Evolutionary conservation across 2,888 invertebrate species (phyloP).

Genomic region (Euspilapteryx auroguttella): DNA sequence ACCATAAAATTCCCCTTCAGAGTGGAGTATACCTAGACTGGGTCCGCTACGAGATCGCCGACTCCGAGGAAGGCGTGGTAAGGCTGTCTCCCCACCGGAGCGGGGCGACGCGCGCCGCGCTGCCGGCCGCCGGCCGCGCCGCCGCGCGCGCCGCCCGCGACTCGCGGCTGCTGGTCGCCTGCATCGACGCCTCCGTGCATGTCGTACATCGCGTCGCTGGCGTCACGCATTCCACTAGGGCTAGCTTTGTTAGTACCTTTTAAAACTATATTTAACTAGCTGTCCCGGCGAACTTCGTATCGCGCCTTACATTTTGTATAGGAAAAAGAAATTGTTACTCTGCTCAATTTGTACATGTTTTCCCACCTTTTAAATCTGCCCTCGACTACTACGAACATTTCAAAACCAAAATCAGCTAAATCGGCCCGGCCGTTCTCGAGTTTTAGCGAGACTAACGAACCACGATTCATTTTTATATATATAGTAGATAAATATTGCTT

Average conservation of each 20-base stretch:
- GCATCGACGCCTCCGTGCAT: constrained; percentile 83
- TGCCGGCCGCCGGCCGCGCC: constrained; percentile 65
- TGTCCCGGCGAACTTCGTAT: no score
- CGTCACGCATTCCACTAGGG: constrained; percentile 73
- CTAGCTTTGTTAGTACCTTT: constrained; percentile 76
- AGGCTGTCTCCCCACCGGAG: constrained; percentile 52
- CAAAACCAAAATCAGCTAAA: no score
- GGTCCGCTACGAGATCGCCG: constrained; percentile 71
- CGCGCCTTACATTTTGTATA: no score
- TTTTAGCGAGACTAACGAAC: no score
- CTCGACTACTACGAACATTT: no score
- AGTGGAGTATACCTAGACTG: constrained; percentile 59
- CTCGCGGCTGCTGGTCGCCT: constrained; percentile 76
- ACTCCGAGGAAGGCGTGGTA: constrained; percentile 61
- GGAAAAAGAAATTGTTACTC: no score
- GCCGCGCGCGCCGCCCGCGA: constrained; percentile 57
- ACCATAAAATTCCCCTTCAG: constrained; percentile 20
- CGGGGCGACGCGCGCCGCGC: constrained; percentile 57
- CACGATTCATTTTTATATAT: no score
- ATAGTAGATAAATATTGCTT: no score
- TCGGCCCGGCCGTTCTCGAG: no score
- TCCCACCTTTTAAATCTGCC: no score
- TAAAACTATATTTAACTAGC: no score
- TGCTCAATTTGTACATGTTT: no score
- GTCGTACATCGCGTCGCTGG: constrained; percentile 76